Evolutionary conservation across 2,797 vertebrate genomes (phyloP).

Genomic region (Microhierax caerulescens): DNA sequence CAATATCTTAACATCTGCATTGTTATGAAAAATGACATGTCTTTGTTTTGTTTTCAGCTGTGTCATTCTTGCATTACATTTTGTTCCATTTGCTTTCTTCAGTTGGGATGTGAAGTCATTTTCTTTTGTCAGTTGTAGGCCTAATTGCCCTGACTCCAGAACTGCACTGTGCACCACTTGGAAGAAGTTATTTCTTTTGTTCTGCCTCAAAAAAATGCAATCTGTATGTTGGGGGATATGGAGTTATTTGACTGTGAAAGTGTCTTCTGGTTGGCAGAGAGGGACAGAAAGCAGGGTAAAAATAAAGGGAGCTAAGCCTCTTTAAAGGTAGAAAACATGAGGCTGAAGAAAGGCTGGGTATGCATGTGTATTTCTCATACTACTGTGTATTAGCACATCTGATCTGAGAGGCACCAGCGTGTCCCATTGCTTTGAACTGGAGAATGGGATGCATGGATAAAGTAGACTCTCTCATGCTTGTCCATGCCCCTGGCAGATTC

Average conservation of each 20-base stretch:
- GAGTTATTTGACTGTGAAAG: not conserved
- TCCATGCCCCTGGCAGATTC: not conserved
- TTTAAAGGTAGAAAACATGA: not conserved
- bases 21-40: constrained; percentile 46
- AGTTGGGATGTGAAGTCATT: constrained; percentile 34
- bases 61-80: constrained; percentile 43
- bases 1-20: constrained; percentile 54
- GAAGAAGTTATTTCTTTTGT: constrained; percentile 35
- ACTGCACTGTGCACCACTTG: constrained; percentile 10
- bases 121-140: constrained; percentile 29
- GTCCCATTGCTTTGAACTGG: not conserved
- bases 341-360: not conserved
- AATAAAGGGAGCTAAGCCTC: not conserved
- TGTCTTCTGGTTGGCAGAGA: not conserved
- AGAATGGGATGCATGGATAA: not conserved
- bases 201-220: not conserved
- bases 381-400: not conserved
- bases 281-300: not conserved
- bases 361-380: not conserved
- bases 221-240: not conserved
- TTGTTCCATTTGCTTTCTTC: constrained; percentile 33
- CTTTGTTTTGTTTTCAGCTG: constrained; percentile 60
- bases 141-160: constrained; percentile 6
- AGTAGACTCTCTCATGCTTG: not conserved
- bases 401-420: not conserved